Conservation (phyloP, 2,797 vertebrate species). For the Manis pentadactyla region DNA sequence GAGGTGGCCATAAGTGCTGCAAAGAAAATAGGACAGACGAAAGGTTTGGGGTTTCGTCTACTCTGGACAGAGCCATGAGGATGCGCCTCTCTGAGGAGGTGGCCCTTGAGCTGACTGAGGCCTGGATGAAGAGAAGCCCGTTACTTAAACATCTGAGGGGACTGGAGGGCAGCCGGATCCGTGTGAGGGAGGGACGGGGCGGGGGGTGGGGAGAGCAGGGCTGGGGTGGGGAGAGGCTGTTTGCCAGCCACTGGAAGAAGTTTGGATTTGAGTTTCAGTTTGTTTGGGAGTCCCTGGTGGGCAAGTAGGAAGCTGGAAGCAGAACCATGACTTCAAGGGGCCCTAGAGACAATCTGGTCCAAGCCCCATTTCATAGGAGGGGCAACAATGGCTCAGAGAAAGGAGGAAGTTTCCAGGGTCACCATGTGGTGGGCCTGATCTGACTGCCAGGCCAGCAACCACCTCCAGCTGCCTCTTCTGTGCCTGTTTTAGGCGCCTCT, state of each 20-base stretch:
- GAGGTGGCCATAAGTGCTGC: background rate
- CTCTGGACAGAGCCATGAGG: background rate
- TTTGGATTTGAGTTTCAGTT: background rate
- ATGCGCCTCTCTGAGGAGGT: background rate
- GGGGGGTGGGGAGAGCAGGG: background rate
- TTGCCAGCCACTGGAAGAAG: too few relatives aligned
- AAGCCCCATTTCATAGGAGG: background rate
- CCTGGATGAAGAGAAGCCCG: background rate
- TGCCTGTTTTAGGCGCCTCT: background rate
- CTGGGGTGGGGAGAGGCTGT: background rate
- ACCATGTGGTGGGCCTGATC: background rate
- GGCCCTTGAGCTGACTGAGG: background rate
- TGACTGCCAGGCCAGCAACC: background rate
- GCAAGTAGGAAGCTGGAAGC: background rate
- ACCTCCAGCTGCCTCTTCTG: background rate
- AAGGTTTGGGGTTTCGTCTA: background rate
- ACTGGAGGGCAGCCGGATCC: background rate
- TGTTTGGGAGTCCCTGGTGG: background rate
- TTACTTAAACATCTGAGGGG: background rate
- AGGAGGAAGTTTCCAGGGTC: background rate
- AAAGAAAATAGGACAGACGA: background rate
- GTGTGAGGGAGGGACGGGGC: background rate
- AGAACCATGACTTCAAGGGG: background rate
- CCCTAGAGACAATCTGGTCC: background rate
- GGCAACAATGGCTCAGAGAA: background rate